These are phyloP conservation scores for Tipula vernalis DNA, from an alignment of 2,888 invertebrate species.

Conservation along the genomic window DNA sequence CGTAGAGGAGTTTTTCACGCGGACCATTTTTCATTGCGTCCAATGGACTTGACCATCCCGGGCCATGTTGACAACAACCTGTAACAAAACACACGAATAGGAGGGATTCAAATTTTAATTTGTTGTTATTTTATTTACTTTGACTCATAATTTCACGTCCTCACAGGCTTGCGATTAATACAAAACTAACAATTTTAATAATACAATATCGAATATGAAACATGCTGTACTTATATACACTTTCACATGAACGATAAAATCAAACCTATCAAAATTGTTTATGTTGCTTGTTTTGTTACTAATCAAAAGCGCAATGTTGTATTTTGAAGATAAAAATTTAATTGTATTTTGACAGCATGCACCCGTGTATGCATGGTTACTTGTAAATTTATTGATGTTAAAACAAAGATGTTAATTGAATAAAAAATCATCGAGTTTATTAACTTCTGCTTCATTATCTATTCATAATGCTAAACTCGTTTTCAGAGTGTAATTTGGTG, in stretches of 20 bases:
- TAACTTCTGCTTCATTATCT: no score
- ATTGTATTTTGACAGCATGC: neutral
- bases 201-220: neutral
- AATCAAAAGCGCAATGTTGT: neutral
- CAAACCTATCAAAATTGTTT: neutral
- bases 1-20: constrained; percentile 75
- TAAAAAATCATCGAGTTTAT: neutral
- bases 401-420: neutral
- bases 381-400: neutral
- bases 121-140: neutral
- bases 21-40: constrained; percentile 76
- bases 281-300: neutral
- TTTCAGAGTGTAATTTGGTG: neutral
- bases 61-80: constrained; percentile 40
- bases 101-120: neutral
- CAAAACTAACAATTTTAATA: neutral
- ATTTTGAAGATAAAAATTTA: neutral
- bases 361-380: neutral
- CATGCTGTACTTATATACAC: neutral
- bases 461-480: no score
- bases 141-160: neutral
- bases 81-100: neutral
- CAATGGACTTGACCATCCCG: constrained; percentile 65
- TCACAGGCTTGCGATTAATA: neutral
- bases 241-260: neutral